Evolutionary conservation across 2,797 vertebrate genomes (phyloP), one percentile per base, ranked within the genome.

Genomic region (Channallabes apus): DNA sequence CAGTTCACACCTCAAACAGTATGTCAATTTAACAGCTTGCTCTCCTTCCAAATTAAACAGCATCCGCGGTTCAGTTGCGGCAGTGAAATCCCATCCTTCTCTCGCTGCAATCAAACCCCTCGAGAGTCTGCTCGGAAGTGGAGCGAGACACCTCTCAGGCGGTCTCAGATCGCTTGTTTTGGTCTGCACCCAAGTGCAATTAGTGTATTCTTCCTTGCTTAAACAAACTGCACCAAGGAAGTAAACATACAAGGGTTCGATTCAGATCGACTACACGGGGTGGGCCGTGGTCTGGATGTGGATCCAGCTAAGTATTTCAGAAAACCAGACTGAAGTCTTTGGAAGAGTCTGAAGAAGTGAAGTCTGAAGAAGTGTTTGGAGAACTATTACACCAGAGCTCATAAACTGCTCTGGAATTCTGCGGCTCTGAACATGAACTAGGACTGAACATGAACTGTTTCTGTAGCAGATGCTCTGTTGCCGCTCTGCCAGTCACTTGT

Each of bases 21-120:
- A 29, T 81, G 79, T 81, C 79, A 81, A 67, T 68, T 67, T 68
- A 80, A 32, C 59, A 64, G 77, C 77, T 80, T 68, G 41, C 17
- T 54, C 79, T 2, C 79, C 20, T 67, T 67, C 64, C 64, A 81
- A 81, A 81, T 81, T 22, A 81, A 81, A 81, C 59, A 29, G 17
- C 38, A 67, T 22, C 7, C 38, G 29, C 12, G 64, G 62, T 81
- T 81, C 79, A 22, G n/a, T 67, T 18, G 4, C 82, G n/a, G 58
- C 67, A n/a, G 9, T 22, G 79, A 81, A 67, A 81, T 81, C 38
- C 79, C 51, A 67, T 68, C 62, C 62, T 8, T 80, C 79, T 68
- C 79, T 81, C 62, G 1, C 41, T 81, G 41, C 62, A 81, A 51
- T 81, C 64, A 81, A 54, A 81, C 8, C 62, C 68, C 79, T 64